These are phyloP conservation scores for Galleria mellonella DNA, from an alignment of 1,140 invertebrate genomes.

Conservation along the genomic window DNA sequence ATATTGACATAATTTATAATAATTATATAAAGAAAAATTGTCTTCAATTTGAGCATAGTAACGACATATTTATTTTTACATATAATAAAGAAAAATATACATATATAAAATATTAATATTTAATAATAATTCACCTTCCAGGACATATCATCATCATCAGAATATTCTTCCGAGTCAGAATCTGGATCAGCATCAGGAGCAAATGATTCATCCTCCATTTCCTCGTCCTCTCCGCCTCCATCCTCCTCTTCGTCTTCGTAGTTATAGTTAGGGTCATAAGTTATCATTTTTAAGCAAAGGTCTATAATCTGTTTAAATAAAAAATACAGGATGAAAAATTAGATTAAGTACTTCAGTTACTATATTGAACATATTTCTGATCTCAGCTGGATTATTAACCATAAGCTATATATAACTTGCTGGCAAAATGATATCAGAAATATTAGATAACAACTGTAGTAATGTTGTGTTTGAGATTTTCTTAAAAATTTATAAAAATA, in stretches of 20 bases:
- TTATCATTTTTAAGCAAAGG: constrained; percentile 93
- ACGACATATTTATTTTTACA: no score
- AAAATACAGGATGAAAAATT: constrained; percentile 5
- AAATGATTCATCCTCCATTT: constrained; percentile 81
- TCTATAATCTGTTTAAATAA: constrained; percentile 82
- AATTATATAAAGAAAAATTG: no score
- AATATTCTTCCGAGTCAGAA: constrained; percentile 92
- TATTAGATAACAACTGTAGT: no score
- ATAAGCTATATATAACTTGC: no score
- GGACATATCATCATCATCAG: constrained; percentile 99
- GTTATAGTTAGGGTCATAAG: constrained; percentile 99
- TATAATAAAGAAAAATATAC: no score
- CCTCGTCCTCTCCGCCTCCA: constrained; percentile 79
- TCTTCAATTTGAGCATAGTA: no score
- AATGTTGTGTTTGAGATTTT: no score
- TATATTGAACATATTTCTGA: no score
- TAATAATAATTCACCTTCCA: constrained; percentile 85
- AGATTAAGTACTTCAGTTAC: constrained; percentile 1
- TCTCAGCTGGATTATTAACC: no score
- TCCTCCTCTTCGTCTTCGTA: constrained; percentile 88
- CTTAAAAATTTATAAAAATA: no score
- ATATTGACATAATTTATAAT: neutral
- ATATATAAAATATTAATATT: no score
- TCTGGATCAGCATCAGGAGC: constrained; percentile 77
- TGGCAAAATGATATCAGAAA: no score